Conservation (phyloP, 1,140 invertebrate genomes). For the Drosophila micromelanica region DNA sequence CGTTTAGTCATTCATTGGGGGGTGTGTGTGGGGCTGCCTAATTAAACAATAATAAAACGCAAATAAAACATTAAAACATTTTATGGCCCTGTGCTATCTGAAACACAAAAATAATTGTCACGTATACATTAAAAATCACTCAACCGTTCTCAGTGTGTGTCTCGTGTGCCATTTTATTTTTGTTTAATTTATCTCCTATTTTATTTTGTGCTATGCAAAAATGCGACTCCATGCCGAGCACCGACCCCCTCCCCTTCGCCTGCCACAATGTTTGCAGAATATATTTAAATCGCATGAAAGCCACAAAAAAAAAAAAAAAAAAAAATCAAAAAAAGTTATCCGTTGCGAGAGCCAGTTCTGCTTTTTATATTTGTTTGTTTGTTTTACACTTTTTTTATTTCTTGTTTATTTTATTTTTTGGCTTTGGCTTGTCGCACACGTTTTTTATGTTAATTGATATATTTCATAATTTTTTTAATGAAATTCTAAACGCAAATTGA, state of each 20-base stretch:
- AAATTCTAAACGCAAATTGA: slow-evolving; percentile 38
- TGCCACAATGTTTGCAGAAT: slow-evolving; percentile 9
- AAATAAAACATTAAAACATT: slow-evolving; percentile 76
- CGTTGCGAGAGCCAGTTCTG: slow-evolving; percentile 25
- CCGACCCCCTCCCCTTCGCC: neutral
- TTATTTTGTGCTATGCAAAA: slow-evolving; percentile 38
- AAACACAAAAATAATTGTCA: slow-evolving; percentile 70
- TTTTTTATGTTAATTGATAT: slow-evolving; percentile 46
- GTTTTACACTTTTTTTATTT: neutral
- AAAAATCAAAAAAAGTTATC: slow-evolving; percentile 19
- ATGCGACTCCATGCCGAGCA: slow-evolving; percentile 4
- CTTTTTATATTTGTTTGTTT: slow-evolving; percentile 16
- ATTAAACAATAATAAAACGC: slow-evolving; percentile 81
- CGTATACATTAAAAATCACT: slow-evolving; percentile 80
- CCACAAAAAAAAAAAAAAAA: slow-evolving; percentile 23
- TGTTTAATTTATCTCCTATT: slow-evolving; percentile 11
- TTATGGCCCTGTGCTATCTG: slow-evolving; percentile 59
- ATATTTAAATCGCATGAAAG: slow-evolving; percentile 76
- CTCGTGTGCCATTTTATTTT: slow-evolving; percentile 70
- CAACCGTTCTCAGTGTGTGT: slow-evolving; percentile 75
- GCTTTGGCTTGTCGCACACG: slow-evolving; percentile 8
- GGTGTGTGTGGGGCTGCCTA: slow-evolving; percentile 34
- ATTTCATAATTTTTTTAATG: slow-evolving; percentile 62
- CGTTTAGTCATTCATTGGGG: slow-evolving; percentile 52
- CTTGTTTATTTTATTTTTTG: slow-evolving; percentile 1